Evolutionary conservation across 2,113 vertebrate genomes (phyloP).

Genomic region (Brachyhypopomus occidentalis): DNA sequence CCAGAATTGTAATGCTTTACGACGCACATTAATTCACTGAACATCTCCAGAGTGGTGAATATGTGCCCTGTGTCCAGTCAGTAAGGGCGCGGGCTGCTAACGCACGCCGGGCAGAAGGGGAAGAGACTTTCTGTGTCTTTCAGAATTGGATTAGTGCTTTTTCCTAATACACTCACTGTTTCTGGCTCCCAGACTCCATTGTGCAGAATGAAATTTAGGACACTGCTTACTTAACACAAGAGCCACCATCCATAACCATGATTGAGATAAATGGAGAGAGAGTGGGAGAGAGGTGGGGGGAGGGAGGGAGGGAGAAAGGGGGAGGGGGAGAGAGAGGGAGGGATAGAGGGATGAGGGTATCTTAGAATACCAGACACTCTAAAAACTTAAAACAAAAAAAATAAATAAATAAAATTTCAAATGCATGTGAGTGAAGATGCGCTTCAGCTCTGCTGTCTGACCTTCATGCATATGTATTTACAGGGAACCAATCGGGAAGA

Average conservation of each 20-base stretch:
- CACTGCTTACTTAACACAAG: conserved; percentile 3
- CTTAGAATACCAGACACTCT: too few relatives aligned
- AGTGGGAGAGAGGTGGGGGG: neutral
- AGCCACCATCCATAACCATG: neutral
- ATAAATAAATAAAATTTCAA: too few relatives aligned
- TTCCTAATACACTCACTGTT: conserved; percentile 60
- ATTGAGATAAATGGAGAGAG: neutral
- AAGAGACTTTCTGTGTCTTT: conserved; percentile 76
- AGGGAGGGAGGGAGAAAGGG: conserved; percentile 34
- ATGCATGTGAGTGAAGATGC: too few relatives aligned
- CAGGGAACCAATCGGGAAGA: conserved; percentile 92
- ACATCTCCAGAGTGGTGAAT: too few relatives aligned
- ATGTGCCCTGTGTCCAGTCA: neutral
- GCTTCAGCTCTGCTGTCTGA: conserved; percentile 20
- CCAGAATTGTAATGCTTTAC: neutral
- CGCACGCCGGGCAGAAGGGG: neutral
- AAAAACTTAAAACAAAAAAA: too few relatives aligned
- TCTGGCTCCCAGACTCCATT: conserved; percentile 53
- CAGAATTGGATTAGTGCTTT: conserved; percentile 71
- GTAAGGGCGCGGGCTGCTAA: neutral
- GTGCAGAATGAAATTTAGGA: conserved; percentile 5
- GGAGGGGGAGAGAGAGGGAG: conserved; percentile 8
- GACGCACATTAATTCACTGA: too few relatives aligned
- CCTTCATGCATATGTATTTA: conserved; percentile 38
- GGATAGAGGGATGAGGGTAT: too few relatives aligned